Evolutionary conservation across 2,113 vertebrate species (phyloP).

Genomic region (Sapayoa aenigma): DNA sequence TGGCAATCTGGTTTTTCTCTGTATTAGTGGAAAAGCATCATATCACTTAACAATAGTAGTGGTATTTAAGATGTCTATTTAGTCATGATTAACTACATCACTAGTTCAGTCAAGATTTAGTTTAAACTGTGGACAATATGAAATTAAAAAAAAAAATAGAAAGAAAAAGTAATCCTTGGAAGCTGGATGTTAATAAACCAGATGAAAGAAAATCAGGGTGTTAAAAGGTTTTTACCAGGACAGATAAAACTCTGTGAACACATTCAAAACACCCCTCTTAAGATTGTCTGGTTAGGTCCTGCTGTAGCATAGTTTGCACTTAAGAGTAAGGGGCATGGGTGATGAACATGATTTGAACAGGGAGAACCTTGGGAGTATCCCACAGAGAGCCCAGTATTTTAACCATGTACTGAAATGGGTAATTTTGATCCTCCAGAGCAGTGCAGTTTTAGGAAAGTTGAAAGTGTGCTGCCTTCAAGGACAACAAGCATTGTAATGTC

Average conservation of each 20-base stretch:
- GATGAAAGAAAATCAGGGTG: not conserved
- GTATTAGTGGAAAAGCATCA: not conserved
- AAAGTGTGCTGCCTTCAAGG: not conserved
- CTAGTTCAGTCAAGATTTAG: not conserved
- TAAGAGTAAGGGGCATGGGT: rapidly evolving
- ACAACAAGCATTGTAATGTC: not conserved
- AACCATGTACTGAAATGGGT: not conserved
- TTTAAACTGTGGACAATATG: not conserved
- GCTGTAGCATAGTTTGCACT: not conserved
- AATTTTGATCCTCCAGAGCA: not conserved
- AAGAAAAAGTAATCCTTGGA: not conserved
- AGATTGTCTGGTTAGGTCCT: not conserved
- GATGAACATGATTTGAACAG: not conserved
- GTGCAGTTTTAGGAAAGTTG: not conserved
- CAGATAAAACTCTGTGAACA: not conserved
- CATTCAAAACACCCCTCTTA: not conserved
- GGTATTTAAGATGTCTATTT: not conserved
- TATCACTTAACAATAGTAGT: not conserved
- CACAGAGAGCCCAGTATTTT: not conserved
- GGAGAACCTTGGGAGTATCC: not conserved
- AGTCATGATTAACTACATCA: not conserved
- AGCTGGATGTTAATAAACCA: not conserved
- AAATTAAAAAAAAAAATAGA: not conserved
- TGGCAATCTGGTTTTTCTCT: not conserved
- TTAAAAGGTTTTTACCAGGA: not conserved